Percentiles rank a stretch among this genome's conserved stretches.
Conservation (phyloP, 2,797 vertebrate genomes). For the Sebastes minor region DNA sequence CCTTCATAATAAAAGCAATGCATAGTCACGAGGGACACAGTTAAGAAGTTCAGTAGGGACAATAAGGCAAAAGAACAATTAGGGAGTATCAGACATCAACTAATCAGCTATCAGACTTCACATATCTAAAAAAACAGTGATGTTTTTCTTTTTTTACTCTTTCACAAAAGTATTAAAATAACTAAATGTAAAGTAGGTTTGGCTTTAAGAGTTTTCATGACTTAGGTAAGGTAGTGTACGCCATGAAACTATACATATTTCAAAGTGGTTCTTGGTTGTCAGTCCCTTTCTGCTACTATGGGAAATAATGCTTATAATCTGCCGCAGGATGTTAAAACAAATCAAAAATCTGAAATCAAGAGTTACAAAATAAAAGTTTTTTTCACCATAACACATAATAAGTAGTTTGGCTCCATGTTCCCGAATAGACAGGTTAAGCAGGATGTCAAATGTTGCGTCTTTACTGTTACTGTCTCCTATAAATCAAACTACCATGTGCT, state of each 20-base stretch:
- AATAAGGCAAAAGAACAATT: constrained; percentile 51
- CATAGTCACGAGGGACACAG: constrained; percentile 70
- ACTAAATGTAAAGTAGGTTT: constrained; percentile 26
- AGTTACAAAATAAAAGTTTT: constrained; percentile 12
- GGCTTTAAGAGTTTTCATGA: background rate
- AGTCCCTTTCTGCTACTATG: background rate
- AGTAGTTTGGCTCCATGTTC: background rate
- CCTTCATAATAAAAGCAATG: constrained; percentile 60
- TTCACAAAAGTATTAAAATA: constrained; percentile 14
- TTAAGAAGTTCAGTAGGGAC: constrained; percentile 27
- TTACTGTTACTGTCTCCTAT: background rate
- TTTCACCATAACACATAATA: background rate
- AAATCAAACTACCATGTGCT: constrained; percentile 15
- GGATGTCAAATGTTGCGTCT: background rate
- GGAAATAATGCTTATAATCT: background rate
- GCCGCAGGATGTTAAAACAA: background rate
- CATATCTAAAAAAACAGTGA: background rate
- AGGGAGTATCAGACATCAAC: background rate
- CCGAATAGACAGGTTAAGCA: background rate
- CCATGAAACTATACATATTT: background rate
- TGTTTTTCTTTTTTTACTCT: constrained; percentile 4
- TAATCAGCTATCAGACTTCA: background rate
- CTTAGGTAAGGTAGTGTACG: background rate
- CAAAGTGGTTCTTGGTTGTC: background rate
- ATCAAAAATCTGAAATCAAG: background rate